Evolutionary conservation across 2,888 invertebrate genomes (phyloP), one percentile per base, ranked within the genome.

Genomic region (Mimas tiliae): DNA sequence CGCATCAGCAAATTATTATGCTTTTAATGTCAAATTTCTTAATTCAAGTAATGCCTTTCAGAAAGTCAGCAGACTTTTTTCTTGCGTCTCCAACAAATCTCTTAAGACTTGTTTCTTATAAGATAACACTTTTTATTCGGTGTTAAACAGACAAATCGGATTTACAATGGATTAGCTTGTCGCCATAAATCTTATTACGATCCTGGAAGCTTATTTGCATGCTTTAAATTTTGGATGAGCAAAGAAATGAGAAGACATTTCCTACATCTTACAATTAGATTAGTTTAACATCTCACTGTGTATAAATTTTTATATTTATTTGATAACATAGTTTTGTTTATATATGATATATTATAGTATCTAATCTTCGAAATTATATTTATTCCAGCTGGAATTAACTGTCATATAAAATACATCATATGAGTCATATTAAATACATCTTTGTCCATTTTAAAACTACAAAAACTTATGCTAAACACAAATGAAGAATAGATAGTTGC

Each of bases 91-190:
- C 52, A 14, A 64, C 65, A 68, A 76, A 72, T 71, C 75, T 72
- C 65, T 33, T 50, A 52, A 68, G 70, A 72, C 69, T 74, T 74
- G 72, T 72, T 76, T 79, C 72, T 79, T 74, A 72, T 72, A 73
- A 76, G 74, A 74, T 74, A 75, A 71, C 71, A 71, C 75, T 80
- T 83, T 80, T 78, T 78, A 81, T 81, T 80, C 77, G 69, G 70
- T 80, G 81, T 81, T 82, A 77, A 80, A 80, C 79, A 81, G 77
- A 81, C 81, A 84, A 84, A 86, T 85, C 81, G 82, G 85, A 83
- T 87, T 84, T 77, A 69, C 66, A 78, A 76, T 74, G 81, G 84
- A 84, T 86, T 83, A 85, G 72, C 72, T 75, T 82, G 84, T 83
- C 83, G 74, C 78, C 76, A 83, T 85, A 83, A 86, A 85, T 87